phyloP scores from a whole-genome alignment of 2,797 vertebrate genomes.

The Bryconaethiops microstoma region DNA sequence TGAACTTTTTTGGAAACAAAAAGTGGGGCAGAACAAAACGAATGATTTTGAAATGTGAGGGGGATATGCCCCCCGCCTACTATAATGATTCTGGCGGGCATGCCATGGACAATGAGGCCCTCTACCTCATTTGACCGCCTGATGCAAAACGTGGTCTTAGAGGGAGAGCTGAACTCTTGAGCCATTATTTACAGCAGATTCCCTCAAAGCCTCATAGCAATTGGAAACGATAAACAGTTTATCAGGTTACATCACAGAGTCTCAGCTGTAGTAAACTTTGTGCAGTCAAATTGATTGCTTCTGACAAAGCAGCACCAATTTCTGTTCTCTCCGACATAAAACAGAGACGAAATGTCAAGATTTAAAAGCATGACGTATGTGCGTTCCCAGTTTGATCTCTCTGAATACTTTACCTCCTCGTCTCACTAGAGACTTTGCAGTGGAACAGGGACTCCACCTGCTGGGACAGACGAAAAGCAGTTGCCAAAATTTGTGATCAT shows the following conservation, averaged over 20 bases:
- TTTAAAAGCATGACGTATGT: neutral
- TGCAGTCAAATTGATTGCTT: neutral
- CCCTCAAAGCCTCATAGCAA: neutral
- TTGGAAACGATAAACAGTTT: conserved; percentile 14
- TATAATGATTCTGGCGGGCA: too few species aligned
- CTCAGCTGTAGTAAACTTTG: neutral
- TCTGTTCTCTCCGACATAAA: neutral
- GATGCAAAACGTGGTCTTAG: too few species aligned
- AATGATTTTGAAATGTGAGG: too few species aligned
- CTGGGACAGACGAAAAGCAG: conserved; percentile 22
- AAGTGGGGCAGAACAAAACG: too few species aligned
- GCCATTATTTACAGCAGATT: neutral
- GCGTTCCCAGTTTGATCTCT: too few species aligned
- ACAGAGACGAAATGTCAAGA: neutral
- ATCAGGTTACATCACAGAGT: neutral
- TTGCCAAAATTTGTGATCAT: neutral
- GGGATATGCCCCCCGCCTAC: too few species aligned
- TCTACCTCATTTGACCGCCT: too few species aligned
- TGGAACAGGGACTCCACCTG: conserved; percentile 44
- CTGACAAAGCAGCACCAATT: neutral
- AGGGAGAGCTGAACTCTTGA: neutral
- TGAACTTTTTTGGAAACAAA: too few species aligned
- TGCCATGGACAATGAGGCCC: too few species aligned
- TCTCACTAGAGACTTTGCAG: neutral
- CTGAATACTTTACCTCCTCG: neutral